Evolutionary conservation across 2,888 invertebrate genomes (phyloP), one percentile per base, ranked within the genome.

Genomic region (Agrochola lychnidis): DNA sequence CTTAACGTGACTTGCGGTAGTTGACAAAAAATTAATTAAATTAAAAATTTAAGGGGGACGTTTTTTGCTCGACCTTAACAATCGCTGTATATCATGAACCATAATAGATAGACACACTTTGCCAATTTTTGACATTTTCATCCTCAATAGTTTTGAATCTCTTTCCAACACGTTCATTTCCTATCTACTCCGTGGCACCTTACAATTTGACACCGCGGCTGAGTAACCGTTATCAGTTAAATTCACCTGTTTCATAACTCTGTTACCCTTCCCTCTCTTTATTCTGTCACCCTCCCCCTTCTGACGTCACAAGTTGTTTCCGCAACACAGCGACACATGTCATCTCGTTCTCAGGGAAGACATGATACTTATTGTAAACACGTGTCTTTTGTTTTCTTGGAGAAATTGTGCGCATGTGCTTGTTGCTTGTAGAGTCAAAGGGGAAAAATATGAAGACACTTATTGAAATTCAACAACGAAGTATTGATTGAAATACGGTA

Each of bases 261-360:
- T 36, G 6, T n/a, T 10, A 14, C 56, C 12, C 30, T 56, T 19
- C 30, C 19, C 16, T 42, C 48, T 56, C 40, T 40, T 14, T 19
- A 14, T 36, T n/a, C 9, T 48, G 1, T 9, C 25, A 61, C n/a
- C 22, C 36, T 40, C 25, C 30, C 4, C n/a, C 22, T 59, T n/a
- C 4, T 71, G 71, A 83, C 80, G 68, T 81, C 76, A 67, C 19
- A 30, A 36, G 19, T 19, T 48, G 25, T 68, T 70, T 82, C 80
- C 80, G 70, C 51, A 68, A 70, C 80, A 81, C 40, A 25, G 70
- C 42, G 81, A 74, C 81, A 82, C 62, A 63, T 82, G 81, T 73
- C 84, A 30, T 22, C n/a, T 48, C 14, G 70, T 83, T 81, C 81
- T 81, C 81, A 83, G 36, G 83, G 72, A 68, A 82, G 67, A 80